Evolutionary conservation across 1,140 invertebrate genomes (phyloP).

Genomic region (Papilio aristodemus): DNA sequence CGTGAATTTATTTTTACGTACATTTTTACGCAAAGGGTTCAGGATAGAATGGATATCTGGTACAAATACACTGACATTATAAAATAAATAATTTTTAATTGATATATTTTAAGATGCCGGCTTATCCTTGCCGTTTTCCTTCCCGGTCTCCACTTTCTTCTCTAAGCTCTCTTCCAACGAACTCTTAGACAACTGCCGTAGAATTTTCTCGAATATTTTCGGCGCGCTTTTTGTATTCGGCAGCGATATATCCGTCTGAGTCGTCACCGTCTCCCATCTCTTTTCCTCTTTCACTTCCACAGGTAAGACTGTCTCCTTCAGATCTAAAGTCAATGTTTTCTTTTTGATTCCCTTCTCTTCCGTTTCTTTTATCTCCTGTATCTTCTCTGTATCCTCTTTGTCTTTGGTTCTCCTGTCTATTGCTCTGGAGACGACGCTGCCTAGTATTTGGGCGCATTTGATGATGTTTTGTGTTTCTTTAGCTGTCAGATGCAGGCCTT

Average conservation of each 20-base stretch:
- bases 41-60: too few relatives aligned
- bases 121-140: slow-evolving; percentile 36
- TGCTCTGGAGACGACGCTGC: slow-evolving; percentile 62
- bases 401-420: slow-evolving; percentile 61
- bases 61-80: too few relatives aligned
- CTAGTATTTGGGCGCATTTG: slow-evolving; percentile 70
- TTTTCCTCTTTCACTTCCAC: slow-evolving; percentile 59
- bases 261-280: slow-evolving; percentile 61
- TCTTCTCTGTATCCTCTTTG: slow-evolving; percentile 42
- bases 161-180: slow-evolving; percentile 51
- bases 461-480: slow-evolving; percentile 70
- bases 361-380: slow-evolving; percentile 43
- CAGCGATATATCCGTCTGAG: slow-evolving; percentile 71
- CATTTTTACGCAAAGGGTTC: too few relatives aligned
- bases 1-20: too few relatives aligned
- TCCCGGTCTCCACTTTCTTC: slow-evolving; percentile 34
- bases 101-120: slow-evolving; percentile 3
- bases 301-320: slow-evolving; percentile 64
- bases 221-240: slow-evolving; percentile 74
- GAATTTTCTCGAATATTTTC: slow-evolving; percentile 73
- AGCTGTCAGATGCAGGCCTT: slow-evolving; percentile 63
- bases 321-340: slow-evolving; percentile 58
- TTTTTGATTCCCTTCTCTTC: slow-evolving; percentile 53
- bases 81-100: neutral
- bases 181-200: slow-evolving; percentile 65